Evolutionary conservation across 2,888 invertebrate species (phyloP), one percentile per base, ranked within the genome.

Genomic region (Tridacna crocea): DNA sequence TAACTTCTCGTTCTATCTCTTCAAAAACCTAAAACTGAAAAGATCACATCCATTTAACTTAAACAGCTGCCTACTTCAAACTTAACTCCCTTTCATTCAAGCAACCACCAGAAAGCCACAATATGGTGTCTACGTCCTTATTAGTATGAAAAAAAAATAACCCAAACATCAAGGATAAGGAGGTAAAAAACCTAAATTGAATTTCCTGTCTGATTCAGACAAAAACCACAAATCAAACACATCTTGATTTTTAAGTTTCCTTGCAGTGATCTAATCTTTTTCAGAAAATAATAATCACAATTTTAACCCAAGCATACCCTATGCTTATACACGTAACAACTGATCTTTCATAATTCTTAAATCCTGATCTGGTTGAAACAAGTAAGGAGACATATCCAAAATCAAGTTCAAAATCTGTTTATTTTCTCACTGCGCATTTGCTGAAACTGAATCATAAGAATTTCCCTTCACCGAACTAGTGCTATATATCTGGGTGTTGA

Each of bases 201-300:
- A 74, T 79, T 74, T 79, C 78, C 78, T 74, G 78, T 79, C 66
- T 79, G 78, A 79, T 47, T 79, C 78, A 79, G 19, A 48, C 26
- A 22, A 27, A 51, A 55, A 47, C 48, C 60, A 77, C 72, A 61
- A 48, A 68, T 27, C 17, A 46, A 24, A 68, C 51, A 75, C 75
- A 75, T 70, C 75, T 65, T 79, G 27, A 61, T 63, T 19, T 51
- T 17, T 58, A 58, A 58, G 19, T 58, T 58, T 36, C 36, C 36
- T 36, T 36, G 36, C 36, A 36, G 36, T 36, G 36, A 36, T 36
- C 36, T 36, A 36, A 36, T 36, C 36, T 36, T 36, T 36, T 36
- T 36, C 36, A 36, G 3, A 36, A 36, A 4, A 36, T 36, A 36
- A 36, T 36, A 36, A 36, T 36, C 36, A 36, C 36, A 2, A 36